Percentiles rank a stretch among this genome's conserved stretches.
phyloP scores from a whole-genome alignment of 2,797 vertebrate genomes.

The Spinus olivaceus region DNA sequence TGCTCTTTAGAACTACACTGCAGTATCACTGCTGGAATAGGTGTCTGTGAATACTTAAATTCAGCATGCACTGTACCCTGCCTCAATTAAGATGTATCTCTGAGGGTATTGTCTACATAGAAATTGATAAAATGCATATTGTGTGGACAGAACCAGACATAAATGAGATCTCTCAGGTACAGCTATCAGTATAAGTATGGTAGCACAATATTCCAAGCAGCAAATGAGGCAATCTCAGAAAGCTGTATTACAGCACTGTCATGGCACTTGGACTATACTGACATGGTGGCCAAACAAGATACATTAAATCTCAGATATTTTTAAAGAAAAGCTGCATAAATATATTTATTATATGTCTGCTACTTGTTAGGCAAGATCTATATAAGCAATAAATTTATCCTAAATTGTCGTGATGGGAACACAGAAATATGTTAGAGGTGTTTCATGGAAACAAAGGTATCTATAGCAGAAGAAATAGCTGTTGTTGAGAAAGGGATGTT shows the following conservation, averaged over 20 bases:
- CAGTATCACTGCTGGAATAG: not conserved
- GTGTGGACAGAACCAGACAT: not conserved
- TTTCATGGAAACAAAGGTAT: not conserved
- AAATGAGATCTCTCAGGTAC: not conserved
- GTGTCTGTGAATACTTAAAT: not conserved
- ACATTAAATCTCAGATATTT: not conserved
- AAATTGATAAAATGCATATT: not conserved
- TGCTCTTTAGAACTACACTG: not conserved
- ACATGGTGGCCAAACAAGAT: not conserved
- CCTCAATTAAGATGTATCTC: not conserved
- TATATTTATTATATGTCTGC: not conserved
- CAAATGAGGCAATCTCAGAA: not conserved
- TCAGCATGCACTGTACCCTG: not conserved
- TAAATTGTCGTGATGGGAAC: fast-evolving
- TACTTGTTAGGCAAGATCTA: not conserved
- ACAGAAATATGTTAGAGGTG: not conserved
- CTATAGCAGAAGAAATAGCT: not conserved
- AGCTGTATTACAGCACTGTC: not conserved
- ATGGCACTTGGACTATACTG: not conserved
- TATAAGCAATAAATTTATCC: not conserved
- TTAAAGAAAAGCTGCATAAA: not conserved
- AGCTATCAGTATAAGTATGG: not conserved
- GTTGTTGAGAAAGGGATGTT: not conserved
- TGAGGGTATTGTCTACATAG: not conserved
- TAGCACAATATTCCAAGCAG: not conserved